Base-by-base conservation (phyloP, 2,888 invertebrate species). In the Lomographa bimaculata region DNA sequence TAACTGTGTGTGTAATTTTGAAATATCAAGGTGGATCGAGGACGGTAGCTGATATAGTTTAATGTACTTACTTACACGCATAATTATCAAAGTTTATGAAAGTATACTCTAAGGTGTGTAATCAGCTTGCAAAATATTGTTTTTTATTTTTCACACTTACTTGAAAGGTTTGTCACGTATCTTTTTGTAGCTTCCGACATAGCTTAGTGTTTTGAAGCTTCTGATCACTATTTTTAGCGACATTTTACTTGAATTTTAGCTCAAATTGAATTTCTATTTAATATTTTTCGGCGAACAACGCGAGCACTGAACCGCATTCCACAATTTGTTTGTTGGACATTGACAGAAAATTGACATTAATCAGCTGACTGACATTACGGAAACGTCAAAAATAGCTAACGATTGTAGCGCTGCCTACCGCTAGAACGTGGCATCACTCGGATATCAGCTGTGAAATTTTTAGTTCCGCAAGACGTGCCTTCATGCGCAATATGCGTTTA, bases 391-490 rank as follows among this genome's bases (percentile, higher is more conserved):
- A 57, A 36, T 52, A 75, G 73, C 69, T 73, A 58, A 62, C 50
- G 47, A 53, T 23, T 37, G 57, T 43, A 46, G 66, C 79, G 79
- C 77, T 67, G 51, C 67, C 77, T 71, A 51, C 49, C 61, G 80
- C 63, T 45, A 35, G 44, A 51, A 46, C 52, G 45, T 40, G 38
- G 59, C 58, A 75, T 54, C 56, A 53, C 41, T 52, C 54, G 55
- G 64, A 64, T 81, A 85, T 85, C 85, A 83, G 85, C 85, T 87
- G 85, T 84, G 62, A 73, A 68, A 68, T 71, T 78, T 77, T 77
- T 69, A n/a, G n/a, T 72, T 78, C 77, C 68, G 79, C 80, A 77
- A 74, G 72, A 71, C 69, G 71, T 58, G 76, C 68, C 72, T 74
- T 64, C 73, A 76, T 79, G 79, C 82, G 83, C 78, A 75, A 79